Evolutionary conservation across 2,797 vertebrate species (phyloP).

Genomic region (Carcharodon carcharias): DNA sequence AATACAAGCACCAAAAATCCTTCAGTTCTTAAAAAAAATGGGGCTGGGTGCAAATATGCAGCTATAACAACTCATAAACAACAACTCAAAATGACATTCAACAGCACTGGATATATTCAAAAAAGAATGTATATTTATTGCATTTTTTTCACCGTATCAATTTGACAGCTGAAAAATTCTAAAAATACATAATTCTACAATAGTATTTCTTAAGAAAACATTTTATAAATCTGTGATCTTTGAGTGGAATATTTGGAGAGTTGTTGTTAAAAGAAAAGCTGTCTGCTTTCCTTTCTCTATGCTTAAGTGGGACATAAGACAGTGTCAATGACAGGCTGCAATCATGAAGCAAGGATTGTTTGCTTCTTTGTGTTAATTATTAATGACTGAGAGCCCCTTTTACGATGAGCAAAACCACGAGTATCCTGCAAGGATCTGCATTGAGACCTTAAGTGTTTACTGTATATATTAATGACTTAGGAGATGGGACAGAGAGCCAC

Average conservation of each 20-base stretch:
- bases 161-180: conserved; percentile 17
- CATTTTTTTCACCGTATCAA: background rate
- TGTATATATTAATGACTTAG: background rate
- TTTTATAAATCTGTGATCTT: background rate
- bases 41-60: background rate
- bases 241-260: background rate
- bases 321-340: background rate
- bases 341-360: background rate
- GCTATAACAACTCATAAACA: background rate
- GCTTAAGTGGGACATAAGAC: background rate
- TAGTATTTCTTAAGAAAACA: background rate
- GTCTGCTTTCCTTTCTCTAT: background rate
- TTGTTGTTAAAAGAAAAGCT: background rate
- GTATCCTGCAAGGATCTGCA: background rate
- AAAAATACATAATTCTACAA: conserved; percentile 14
- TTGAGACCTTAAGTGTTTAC: background rate
- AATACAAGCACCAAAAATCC: conserved; percentile 1
- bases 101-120: background rate
- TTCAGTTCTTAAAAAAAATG: background rate
- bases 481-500: no score
- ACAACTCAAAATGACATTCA: background rate
- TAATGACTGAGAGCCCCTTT: background rate
- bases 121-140: conserved; percentile 17
- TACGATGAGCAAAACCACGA: background rate
- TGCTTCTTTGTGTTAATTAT: background rate